phyloP scores from a whole-genome alignment of 2,113 vertebrate genomes.

The Tachuris rubrigastra region DNA sequence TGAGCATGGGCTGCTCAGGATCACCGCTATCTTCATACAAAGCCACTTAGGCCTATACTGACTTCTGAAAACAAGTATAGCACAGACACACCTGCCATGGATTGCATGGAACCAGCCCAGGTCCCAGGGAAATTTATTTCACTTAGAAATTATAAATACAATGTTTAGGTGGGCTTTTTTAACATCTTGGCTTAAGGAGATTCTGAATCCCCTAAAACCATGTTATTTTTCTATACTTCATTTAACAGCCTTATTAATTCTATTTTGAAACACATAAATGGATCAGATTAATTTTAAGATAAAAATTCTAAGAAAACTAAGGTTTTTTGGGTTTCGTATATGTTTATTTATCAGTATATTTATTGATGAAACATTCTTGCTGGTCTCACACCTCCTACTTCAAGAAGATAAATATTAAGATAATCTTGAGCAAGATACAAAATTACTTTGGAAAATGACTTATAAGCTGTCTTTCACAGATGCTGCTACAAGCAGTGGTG shows the following conservation, averaged over 20 bases:
- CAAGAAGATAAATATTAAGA: not conserved
- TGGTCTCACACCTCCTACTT: not conserved
- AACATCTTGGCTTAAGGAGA: not conserved
- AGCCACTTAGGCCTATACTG: not conserved
- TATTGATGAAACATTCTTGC: not conserved
- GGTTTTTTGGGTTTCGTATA: not conserved
- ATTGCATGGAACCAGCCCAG: rapidly evolving
- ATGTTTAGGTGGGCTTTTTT: not conserved
- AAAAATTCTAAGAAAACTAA: not conserved
- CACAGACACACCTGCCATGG: not conserved
- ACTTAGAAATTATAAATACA: not conserved
- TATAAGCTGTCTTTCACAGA: not conserved
- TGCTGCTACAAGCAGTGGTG: not conserved
- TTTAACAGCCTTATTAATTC: not conserved
- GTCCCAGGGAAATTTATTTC: not conserved
- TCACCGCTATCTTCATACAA: not conserved
- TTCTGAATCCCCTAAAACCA: not conserved
- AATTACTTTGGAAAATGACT: not conserved
- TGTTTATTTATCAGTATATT: not conserved
- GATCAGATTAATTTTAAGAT: not conserved
- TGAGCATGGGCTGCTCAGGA: not conserved
- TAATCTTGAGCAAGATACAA: not conserved
- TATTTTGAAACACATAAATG: not conserved
- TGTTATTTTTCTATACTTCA: not conserved
- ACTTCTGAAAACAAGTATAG: not conserved